Evolutionary conservation across 2,888 invertebrate genomes (phyloP).

Genomic region (Apoda limacodes): DNA sequence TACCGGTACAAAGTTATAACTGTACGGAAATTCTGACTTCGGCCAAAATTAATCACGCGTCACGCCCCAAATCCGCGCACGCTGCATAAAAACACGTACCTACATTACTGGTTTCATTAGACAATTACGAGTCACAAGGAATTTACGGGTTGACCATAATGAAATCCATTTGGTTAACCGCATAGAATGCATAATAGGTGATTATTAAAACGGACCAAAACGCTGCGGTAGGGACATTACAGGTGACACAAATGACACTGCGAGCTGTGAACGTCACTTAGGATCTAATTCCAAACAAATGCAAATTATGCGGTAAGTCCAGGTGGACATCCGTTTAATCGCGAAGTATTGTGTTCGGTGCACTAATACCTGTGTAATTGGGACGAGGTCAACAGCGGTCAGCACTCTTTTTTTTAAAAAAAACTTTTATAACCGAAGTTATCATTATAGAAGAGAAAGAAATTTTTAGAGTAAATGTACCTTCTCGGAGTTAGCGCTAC

Average conservation of each 20-base stretch:
- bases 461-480: too few relatives aligned
- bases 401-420: too few relatives aligned
- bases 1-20: too few relatives aligned
- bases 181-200: slow-evolving; percentile 25
- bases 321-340: slow-evolving; percentile 58
- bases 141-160: slow-evolving; percentile 29
- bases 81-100: too few relatives aligned
- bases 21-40: too few relatives aligned
- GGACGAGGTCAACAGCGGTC: slow-evolving; percentile 40
- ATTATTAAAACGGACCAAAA: slow-evolving; percentile 32
- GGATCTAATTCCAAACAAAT: slow-evolving; percentile 60
- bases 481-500: too few relatives aligned
- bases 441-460: too few relatives aligned
- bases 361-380: slow-evolving; percentile 60
- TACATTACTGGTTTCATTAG: too few relatives aligned
- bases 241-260: slow-evolving; percentile 37
- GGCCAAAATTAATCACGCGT: too few relatives aligned
- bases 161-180: slow-evolving; percentile 34
- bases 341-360: slow-evolving; percentile 47
- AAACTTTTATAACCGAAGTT: too few relatives aligned
- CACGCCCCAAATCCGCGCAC: too few relatives aligned
- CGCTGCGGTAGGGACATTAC: slow-evolving; percentile 28
- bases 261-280: slow-evolving; percentile 25
- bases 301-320: slow-evolving; percentile 48
- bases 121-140: slow-evolving; percentile 22